Conservation (phyloP, 1,140 invertebrate species). For the Calliphora vicina region DNA sequence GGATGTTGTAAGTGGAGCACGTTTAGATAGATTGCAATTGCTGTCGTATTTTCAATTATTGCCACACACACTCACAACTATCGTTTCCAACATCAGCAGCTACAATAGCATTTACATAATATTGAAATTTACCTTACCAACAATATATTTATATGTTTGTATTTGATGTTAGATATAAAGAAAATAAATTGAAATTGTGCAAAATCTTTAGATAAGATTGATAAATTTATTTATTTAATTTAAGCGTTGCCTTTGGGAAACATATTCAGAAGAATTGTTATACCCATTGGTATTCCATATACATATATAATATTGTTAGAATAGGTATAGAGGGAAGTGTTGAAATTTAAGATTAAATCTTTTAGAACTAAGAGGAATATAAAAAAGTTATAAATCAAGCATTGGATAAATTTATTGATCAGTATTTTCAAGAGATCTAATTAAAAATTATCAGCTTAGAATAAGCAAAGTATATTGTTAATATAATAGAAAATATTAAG, state of each 20-base stretch:
- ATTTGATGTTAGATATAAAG: background rate
- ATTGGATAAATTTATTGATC: too few relatives aligned
- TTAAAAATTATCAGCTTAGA: too few relatives aligned
- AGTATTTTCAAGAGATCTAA: too few relatives aligned
- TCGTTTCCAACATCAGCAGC: background rate
- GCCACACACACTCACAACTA: background rate
- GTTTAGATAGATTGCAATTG: background rate
- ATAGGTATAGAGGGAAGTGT: too few relatives aligned
- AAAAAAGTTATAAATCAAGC: too few relatives aligned
- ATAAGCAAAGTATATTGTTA: too few relatives aligned
- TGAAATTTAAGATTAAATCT: too few relatives aligned
- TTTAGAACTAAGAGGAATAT: too few relatives aligned
- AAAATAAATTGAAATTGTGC: background rate
- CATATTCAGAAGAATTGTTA: background rate
- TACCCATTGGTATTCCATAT: too few relatives aligned
- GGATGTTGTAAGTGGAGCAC: background rate
- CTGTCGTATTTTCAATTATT: slow-evolving; percentile 2
- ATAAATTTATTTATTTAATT: background rate
- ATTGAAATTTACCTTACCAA: background rate
- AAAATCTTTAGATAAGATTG: background rate
- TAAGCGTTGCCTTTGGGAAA: background rate
- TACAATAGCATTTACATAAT: background rate
- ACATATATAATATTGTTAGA: too few relatives aligned
- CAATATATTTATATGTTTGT: too few relatives aligned
- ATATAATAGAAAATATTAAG: too few relatives aligned